Conservation (phyloP, 2,113 vertebrate species). For the Arenaria interpres region DNA sequence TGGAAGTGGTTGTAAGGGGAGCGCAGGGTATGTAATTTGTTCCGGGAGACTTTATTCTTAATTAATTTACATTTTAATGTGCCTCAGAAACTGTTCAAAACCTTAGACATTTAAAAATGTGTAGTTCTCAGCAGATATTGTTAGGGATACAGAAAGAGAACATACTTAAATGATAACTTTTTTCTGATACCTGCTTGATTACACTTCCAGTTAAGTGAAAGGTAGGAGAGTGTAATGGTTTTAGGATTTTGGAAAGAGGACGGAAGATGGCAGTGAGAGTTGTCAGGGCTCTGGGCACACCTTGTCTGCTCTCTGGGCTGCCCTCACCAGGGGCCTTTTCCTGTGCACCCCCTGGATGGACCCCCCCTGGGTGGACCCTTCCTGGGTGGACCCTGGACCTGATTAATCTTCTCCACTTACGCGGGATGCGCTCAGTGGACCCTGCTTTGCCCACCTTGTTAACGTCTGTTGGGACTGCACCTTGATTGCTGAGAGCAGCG, state of each 20-base stretch:
- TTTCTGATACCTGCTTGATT: not conserved
- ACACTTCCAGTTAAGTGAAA: not conserved
- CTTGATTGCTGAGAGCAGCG: not conserved
- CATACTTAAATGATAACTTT: not conserved
- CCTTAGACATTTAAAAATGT: not conserved
- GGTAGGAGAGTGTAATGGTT: not conserved
- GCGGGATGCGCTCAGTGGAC: fast-evolving
- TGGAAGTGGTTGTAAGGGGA: not conserved
- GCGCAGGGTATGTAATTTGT: not conserved
- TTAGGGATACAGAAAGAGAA: not conserved
- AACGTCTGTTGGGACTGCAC: not conserved
- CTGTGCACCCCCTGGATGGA: not conserved
- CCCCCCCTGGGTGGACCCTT: not conserved
- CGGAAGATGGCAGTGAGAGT: not conserved
- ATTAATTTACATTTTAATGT: not conserved
- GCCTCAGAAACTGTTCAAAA: not conserved
- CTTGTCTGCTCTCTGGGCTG: not conserved
- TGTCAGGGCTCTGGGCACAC: not conserved
- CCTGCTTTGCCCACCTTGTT: not conserved
- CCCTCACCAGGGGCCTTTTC: not conserved
- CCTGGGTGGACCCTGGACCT: not conserved
- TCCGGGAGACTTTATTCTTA: not conserved
- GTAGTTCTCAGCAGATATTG: not conserved
- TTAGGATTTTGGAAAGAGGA: not conserved
- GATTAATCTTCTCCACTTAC: fast-evolving